Evolutionary conservation across 2,888 invertebrate genomes (phyloP), one percentile per base, ranked within the genome.

Genomic region (Ametastegia equiseti): DNA sequence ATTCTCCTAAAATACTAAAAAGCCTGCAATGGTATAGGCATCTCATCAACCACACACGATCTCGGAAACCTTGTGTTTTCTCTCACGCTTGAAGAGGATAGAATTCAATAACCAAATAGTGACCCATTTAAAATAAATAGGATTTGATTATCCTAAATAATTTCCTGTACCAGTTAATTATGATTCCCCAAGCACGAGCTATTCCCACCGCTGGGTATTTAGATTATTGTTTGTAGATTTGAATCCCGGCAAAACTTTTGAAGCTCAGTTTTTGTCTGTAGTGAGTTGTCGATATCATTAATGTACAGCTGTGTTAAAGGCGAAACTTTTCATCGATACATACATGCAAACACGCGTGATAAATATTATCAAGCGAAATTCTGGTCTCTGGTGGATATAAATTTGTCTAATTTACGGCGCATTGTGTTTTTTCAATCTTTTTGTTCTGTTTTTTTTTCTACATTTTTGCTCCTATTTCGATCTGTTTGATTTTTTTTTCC

Each of bases 51-150:
- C 11, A 27, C 11, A 19, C 11, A n/a, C 45, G 47, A 30, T 23
- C 15, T 71, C 47, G 27, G 5, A 9, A 47, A 11, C 23, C 27
- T 1, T 15, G 11, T 27, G 6, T 13, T 47, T 47, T 7, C 45
- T 5, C 6, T n/a, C 30, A 27, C 9, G n/a, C n/a, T n/a, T n/a
- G 27, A 45, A 71, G 27, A 27, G 71, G 30, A 27, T 11, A 30
- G 71, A 71, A 47, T 71, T 71, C 27, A 47, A 47, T 71, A 71
- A 71, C 30, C 7, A 30, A 71, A 71, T 36, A 63, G 2, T n/a
- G 27, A 45, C 42, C 27, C 7, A 23, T 15, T 15, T 47, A 7
- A n/a, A 71, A 71, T 71, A 47, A 42, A 71, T 71, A 47, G 47
- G 71, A 45, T 47, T 45, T 2, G 71, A 71, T 47, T 71, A 45